These are phyloP conservation scores for Zoanthus sociatus DNA, from an alignment of 92 coral and sea anemone species.

Conservation along the genomic window DNA sequence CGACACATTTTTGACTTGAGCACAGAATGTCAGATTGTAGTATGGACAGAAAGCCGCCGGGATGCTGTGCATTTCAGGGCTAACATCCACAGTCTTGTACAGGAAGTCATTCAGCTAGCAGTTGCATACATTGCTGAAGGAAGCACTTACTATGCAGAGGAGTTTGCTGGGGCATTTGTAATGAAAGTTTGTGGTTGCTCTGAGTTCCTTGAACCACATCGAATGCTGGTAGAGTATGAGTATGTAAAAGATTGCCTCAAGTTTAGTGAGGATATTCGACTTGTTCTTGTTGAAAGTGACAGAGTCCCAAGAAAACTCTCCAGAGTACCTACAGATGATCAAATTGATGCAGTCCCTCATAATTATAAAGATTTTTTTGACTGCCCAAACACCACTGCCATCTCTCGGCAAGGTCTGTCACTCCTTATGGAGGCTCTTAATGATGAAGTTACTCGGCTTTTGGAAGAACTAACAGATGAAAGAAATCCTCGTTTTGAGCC, in stretches of 20 bases:
- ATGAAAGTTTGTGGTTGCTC: slow-evolving; percentile 94
- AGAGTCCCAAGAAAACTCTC: slow-evolving; percentile 80
- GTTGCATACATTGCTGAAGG: slow-evolving; percentile 77
- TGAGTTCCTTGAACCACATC: slow-evolving; percentile 83
- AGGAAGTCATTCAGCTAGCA: slow-evolving; percentile 74
- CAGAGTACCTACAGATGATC: slow-evolving; percentile 83
- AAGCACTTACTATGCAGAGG: slow-evolving; percentile 45
- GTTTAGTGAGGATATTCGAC: slow-evolving; percentile 74
- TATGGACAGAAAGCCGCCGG: slow-evolving; percentile 78
- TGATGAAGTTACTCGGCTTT: slow-evolving; percentile 78
- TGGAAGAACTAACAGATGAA: slow-evolving; percentile 72
- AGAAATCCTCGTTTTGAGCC: slow-evolving; percentile 85
- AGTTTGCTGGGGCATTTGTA: slow-evolving; percentile 66
- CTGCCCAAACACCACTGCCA: slow-evolving; percentile 86
- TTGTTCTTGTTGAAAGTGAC: slow-evolving; percentile 91
- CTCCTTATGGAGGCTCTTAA: slow-evolving; percentile 87
- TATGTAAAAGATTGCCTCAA: slow-evolving; percentile 89
- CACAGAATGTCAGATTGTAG: slow-evolving; percentile 75
- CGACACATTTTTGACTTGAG: slow-evolving; percentile 68
- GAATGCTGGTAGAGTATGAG: slow-evolving; percentile 89
- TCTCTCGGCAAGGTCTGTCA: slow-evolving; percentile 87
- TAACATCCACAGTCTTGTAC: slow-evolving; percentile 71
- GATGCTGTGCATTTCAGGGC: slow-evolving; percentile 80
- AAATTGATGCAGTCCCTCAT: slow-evolving; percentile 74
- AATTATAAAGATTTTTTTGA: slow-evolving; percentile 95